Conservation (phyloP, 2,888 invertebrate species). For the Meteorus colon region DNA sequence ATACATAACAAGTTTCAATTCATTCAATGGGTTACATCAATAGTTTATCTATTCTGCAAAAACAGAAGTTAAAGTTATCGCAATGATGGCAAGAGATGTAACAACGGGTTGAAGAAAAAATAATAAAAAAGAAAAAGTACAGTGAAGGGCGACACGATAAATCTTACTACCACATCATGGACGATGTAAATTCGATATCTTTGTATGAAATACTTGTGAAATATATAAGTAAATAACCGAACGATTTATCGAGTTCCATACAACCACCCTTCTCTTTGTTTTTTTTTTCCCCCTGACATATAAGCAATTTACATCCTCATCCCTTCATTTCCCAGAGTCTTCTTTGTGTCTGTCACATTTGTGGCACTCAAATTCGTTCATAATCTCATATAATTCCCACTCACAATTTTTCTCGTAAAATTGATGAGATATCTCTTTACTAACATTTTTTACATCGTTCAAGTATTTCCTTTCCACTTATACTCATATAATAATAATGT, state of each 20-base stretch:
- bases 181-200: slow-evolving; percentile 26
- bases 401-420: neutral
- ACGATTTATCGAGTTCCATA: slow-evolving; percentile 38
- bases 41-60: slow-evolving; percentile 49
- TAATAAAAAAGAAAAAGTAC: neutral
- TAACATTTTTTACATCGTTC: neutral
- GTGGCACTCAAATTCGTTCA: neutral
- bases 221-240: slow-evolving; percentile 8
- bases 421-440: neutral
- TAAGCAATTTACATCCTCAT: neutral
- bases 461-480: neutral
- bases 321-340: neutral
- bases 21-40: slow-evolving; percentile 45
- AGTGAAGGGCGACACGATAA: neutral
- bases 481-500: too few relatives aligned
- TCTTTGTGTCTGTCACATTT: neutral
- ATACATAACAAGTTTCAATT: too few relatives aligned
- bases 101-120: slow-evolving; percentile 8
- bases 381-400: neutral
- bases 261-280: neutral
- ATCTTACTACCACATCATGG: slow-evolving; percentile 9
- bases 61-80: slow-evolving; percentile 20
- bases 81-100: neutral
- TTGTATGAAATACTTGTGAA: slow-evolving; percentile 28
- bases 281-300: neutral